Conservation (phyloP, 2,888 invertebrate species). For the Crossocerus cetratus region DNA sequence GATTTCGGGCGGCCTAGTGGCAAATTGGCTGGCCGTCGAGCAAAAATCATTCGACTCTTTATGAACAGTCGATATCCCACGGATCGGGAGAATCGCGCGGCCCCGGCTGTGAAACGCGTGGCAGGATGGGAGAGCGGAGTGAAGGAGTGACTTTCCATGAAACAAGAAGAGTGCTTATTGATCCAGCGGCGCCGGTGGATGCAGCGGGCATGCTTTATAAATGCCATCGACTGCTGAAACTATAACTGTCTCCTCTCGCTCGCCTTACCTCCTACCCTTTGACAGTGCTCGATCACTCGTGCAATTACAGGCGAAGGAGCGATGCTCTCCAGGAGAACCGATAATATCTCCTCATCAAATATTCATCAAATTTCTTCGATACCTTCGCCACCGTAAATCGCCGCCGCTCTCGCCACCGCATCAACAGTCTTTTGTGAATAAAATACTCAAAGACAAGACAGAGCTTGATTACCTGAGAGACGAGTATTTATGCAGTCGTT, state of each 20-base stretch:
- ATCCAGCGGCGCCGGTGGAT: conserved; percentile 44
- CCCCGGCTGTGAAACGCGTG: conserved; percentile 3
- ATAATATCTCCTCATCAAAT: not conserved
- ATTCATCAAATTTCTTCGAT: too few species aligned
- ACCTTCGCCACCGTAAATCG: too few species aligned
- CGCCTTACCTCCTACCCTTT: conserved; percentile 5
- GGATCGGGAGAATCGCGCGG: not conserved
- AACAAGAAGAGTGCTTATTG: conserved; percentile 58
- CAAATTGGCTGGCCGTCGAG: too few species aligned
- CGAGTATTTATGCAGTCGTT: too few species aligned
- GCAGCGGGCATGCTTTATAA: conserved; percentile 36
- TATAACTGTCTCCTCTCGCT: conserved; percentile 35
- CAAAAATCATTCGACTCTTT: too few species aligned
- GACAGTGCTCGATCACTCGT: not conserved
- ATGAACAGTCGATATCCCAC: too few species aligned
- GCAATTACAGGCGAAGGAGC: too few species aligned
- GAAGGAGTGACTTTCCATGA: conserved; percentile 44
- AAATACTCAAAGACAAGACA: too few species aligned
- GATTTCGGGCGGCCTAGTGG: not conserved
- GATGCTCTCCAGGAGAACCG: too few species aligned
- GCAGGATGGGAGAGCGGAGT: conserved; percentile 3
- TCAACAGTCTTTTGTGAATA: too few species aligned
- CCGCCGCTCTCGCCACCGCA: too few species aligned
- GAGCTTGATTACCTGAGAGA: too few species aligned
- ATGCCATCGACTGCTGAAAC: conserved; percentile 37